Evolutionary conservation across 1,140 invertebrate genomes (phyloP), one percentile per base, ranked within the genome.

Genomic region (Cecropterus lyciades): DNA sequence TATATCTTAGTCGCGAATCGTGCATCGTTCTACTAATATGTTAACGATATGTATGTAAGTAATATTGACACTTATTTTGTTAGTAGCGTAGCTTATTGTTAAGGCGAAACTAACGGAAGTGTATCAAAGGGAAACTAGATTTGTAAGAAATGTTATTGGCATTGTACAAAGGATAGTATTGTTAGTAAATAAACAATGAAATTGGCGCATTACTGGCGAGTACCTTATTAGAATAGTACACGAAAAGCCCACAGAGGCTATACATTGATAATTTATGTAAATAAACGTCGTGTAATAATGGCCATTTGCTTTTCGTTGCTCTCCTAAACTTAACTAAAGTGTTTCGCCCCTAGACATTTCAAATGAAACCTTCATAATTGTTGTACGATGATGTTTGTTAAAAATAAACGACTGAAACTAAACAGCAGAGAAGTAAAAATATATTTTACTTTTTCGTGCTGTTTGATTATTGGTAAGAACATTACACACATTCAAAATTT

Each of bases 151-250:
- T 84, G 85, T 85, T 89, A 92, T 89, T 87, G 87, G 89, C 82
- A 79, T 90, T 92, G 89, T 92, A 92, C 89, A 92, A 92, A 92
- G 78, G 81, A 87, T 87, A 87, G 85, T 89, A 86, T 87, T 91
- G 84, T 87, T 87, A 87, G 80, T 82, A 80, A 86, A 69, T 87
- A 84, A 84, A 80, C 77, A 77, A 86, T 82, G 70, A 88, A 88
- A 89, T 92, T 92, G 89, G 89, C 89, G 89, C 89, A 92, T 92
- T 92, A 92, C 89, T 92, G 87, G 87, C 87, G 89, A 90, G 89
- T 92, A 92, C 89, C 89, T 92, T 89, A 92, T 90, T 92, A 92
- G 87, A 77, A 74, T 90, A 90, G 82, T 85, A 87, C 82, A 84
- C 80, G 83, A 79, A 76, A 75, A 87, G 87, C 87, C 89, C 80